Conservation (phyloP, 2,113 vertebrate species). For the Nothoprocta pentlandii region DNA sequence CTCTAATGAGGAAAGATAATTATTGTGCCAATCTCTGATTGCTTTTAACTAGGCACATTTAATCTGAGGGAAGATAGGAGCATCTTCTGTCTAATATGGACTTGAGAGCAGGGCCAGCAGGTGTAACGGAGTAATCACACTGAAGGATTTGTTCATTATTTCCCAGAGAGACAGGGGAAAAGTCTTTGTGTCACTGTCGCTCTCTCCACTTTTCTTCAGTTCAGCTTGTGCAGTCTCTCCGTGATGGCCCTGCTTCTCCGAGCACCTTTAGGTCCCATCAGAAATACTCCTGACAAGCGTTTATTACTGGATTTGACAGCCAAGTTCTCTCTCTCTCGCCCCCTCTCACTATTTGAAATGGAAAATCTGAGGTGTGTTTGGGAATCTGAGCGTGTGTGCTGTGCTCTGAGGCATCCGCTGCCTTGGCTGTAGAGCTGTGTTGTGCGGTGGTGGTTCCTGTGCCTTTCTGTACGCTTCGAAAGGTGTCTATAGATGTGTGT, state of each 20-base stretch:
- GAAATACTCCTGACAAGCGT: slow-evolving; percentile 21
- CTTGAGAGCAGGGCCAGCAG: neutral
- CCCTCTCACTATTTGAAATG: neutral
- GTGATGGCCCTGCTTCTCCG: neutral
- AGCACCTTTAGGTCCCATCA: neutral
- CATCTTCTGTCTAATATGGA: neutral
- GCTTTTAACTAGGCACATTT: neutral
- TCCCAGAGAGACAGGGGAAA: neutral
- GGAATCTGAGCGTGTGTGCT: neutral
- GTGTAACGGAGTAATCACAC: slow-evolving; percentile 1
- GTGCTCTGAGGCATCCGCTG: neutral
- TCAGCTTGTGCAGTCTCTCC: neutral
- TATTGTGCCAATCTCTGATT: slow-evolving; percentile 7
- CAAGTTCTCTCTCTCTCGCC: neutral
- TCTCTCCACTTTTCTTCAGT: neutral
- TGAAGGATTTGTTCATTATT: slow-evolving; percentile 24
- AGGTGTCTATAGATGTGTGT: neutral
- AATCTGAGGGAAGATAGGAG: neutral
- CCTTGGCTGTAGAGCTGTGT: neutral
- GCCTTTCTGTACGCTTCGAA: neutral
- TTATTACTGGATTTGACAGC: slow-evolving; percentile 6
- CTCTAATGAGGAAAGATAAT: slow-evolving; percentile 51
- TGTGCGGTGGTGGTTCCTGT: neutral
- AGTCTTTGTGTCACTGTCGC: neutral
- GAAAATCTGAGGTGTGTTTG: neutral